Percentiles rank a stretch among this genome's conserved stretches.
Conservation (phyloP, 2,113 vertebrate species). For the Laticauda laticaudata region DNA sequence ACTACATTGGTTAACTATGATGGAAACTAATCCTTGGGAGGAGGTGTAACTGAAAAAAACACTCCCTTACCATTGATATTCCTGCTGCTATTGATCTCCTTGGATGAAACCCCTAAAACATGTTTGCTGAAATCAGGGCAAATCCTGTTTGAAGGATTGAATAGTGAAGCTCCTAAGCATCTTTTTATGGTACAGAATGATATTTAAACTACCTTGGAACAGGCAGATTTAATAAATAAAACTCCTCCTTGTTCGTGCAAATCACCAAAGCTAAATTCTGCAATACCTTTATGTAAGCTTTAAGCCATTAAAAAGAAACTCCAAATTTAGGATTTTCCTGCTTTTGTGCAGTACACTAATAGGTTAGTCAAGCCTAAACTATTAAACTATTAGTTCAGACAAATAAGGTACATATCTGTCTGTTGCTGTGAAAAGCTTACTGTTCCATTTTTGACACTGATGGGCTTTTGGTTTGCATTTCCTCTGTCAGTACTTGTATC, state of each 20-base stretch:
- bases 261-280: constrained; percentile 10
- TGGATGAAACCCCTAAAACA: not conserved
- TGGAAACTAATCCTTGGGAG: too few species aligned
- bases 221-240: constrained; percentile 34
- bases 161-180: constrained; percentile 8
- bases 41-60: too few species aligned
- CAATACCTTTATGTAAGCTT: not conserved
- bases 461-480: not conserved
- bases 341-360: too few species aligned
- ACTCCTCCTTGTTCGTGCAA: not conserved
- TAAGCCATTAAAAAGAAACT: too few species aligned
- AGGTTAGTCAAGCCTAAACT: too few species aligned
- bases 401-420: not conserved
- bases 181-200: constrained; percentile 31
- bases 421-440: not conserved
- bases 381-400: too few species aligned
- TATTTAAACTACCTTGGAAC: constrained; percentile 38
- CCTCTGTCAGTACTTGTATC: not conserved
- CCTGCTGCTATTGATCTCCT: not conserved
- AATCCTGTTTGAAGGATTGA: constrained; percentile 13
- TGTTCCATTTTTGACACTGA: not conserved
- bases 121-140: not conserved
- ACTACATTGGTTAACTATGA: too few species aligned
- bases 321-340: too few species aligned
- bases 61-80: too few species aligned